Evolutionary conservation across 2,888 invertebrate species (phyloP).

Genomic region (Cephus rjabovi): DNA sequence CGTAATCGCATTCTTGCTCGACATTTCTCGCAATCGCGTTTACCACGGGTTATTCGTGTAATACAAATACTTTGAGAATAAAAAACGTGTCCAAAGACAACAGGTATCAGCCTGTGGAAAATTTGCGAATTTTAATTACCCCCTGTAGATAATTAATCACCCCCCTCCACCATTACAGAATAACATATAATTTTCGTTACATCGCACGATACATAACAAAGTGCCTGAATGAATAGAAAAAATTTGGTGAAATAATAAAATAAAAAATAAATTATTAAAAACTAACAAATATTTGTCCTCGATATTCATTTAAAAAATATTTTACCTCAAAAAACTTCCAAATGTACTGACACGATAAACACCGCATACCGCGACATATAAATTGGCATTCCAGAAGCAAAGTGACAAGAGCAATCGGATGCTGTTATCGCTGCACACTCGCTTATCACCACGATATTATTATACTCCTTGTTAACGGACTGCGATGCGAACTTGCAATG

Average conservation of each 20-base stretch:
- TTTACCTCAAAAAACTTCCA: slow-evolving; percentile 37
- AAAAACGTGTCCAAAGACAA: too few species aligned
- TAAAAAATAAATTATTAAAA: neutral
- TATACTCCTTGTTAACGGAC: neutral
- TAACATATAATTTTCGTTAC: neutral
- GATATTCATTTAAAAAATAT: neutral
- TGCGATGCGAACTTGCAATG: slow-evolving; percentile 18
- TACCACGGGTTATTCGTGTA: neutral
- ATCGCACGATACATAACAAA: neutral
- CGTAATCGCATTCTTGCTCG: neutral
- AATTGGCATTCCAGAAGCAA: slow-evolving; percentile 23
- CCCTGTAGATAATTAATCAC: neutral
- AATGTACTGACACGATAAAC: slow-evolving; percentile 28
- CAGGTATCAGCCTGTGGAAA: neutral
- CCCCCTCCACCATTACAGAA: neutral
- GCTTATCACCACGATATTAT: neutral
- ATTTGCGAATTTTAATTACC: neutral
- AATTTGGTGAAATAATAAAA: neutral
- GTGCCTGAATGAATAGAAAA: neutral
- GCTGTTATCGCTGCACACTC: neutral
- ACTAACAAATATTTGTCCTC: neutral
- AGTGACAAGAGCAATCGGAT: slow-evolving; percentile 8
- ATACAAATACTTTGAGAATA: neutral
- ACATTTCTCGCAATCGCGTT: neutral
- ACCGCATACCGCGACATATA: slow-evolving; percentile 27